A percentile compares a stretch with the other conserved stretches of the same genome.
Evolutionary conservation across 1,140 invertebrate genomes (phyloP).

Genomic region (Drosophila pandora): DNA sequence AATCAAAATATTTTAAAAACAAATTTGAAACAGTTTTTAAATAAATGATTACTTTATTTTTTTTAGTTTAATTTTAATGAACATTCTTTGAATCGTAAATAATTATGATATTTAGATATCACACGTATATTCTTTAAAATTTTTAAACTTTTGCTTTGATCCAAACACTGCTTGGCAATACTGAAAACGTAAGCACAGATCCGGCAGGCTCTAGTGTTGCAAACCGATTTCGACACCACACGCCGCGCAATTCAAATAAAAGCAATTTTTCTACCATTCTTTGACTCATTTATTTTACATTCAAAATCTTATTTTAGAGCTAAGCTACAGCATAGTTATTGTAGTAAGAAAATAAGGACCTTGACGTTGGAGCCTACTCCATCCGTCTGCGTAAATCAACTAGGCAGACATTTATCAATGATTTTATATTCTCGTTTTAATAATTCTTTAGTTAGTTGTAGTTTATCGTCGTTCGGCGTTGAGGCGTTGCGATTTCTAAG

Average conservation of each 20-base stretch:
- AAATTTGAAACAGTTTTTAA: too few relatives aligned
- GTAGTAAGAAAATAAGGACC: slow-evolving; percentile 69
- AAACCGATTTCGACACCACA: background rate
- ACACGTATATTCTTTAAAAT: too few relatives aligned
- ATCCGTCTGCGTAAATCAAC: slow-evolving; percentile 62
- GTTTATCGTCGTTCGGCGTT: slow-evolving; percentile 44
- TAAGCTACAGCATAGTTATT: slow-evolving; percentile 74
- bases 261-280: slow-evolving; percentile 41
- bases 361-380: slow-evolving; percentile 38
- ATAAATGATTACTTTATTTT: too few relatives aligned
- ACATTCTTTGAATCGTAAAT: too few relatives aligned
- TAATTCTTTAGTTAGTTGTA: slow-evolving; percentile 26
- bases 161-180: background rate
- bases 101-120: too few relatives aligned
- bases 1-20: too few relatives aligned
- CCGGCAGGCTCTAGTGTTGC: background rate
- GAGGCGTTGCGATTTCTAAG: slow-evolving; percentile 51
- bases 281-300: slow-evolving; percentile 74
- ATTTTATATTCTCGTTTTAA: slow-evolving; percentile 23
- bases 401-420: slow-evolving; percentile 56
- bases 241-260: slow-evolving; percentile 7
- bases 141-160: too few relatives aligned
- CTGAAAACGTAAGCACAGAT: background rate
- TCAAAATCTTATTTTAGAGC: slow-evolving; percentile 71
- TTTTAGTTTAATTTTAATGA: too few relatives aligned